A percentile compares a stretch with the other conserved stretches of the same genome.
Conservation (phyloP, 2,797 vertebrate species). For the Rhabdomys pumilio region DNA sequence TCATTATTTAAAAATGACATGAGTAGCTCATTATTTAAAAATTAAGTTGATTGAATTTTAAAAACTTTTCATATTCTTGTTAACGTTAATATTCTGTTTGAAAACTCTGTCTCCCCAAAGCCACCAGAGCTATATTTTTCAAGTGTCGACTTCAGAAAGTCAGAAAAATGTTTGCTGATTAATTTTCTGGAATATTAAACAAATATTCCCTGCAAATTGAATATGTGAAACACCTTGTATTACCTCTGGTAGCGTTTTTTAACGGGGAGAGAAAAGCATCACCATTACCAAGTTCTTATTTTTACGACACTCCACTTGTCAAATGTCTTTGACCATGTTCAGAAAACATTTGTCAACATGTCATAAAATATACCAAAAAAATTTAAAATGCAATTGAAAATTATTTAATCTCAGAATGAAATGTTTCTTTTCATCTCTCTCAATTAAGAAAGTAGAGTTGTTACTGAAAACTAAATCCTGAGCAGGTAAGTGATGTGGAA, state of each 20-base stretch:
- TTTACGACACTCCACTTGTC: not conserved
- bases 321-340: slow-evolving; percentile 18
- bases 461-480: slow-evolving; percentile 14
- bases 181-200: not conserved
- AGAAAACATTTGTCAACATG: slow-evolving; percentile 49
- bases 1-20: not conserved
- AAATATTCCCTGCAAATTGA: not conserved
- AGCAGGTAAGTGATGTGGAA: slow-evolving; percentile 67
- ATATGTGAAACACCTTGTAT: not conserved
- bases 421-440: not conserved
- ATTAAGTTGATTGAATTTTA: not conserved
- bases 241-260: not conserved
- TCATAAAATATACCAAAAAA: slow-evolving; percentile 31
- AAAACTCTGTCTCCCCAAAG: not conserved
- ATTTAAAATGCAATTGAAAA: not conserved
- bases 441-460: slow-evolving; percentile 24
- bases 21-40: not conserved
- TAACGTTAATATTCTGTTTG: slow-evolving; percentile 22
- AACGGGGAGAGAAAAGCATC: not conserved
- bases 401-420: slow-evolving; percentile 23
- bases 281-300: not conserved
- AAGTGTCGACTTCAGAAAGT: not conserved
- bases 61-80: not conserved
- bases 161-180: not conserved
- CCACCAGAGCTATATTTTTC: not conserved